Conservation (phyloP, 1,140 invertebrate genomes). For the Drosophila arawakana region DNA sequence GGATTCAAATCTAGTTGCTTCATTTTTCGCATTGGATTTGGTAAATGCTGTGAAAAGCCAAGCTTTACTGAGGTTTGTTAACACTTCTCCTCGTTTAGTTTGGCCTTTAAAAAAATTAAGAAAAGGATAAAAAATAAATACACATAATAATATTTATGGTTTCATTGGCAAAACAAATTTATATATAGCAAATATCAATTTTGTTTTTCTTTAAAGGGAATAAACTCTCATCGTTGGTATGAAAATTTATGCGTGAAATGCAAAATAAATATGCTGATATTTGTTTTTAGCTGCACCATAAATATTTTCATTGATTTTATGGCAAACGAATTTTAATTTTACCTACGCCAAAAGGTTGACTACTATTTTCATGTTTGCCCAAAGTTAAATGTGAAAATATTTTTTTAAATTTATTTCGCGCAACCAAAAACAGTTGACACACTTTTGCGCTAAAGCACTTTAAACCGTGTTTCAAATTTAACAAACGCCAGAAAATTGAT, state of each 20-base stretch:
- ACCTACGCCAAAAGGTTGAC: slow-evolving; percentile 15
- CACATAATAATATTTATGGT: slow-evolving; percentile 25
- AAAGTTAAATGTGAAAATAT: slow-evolving; percentile 9
- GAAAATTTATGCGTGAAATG: slow-evolving; percentile 56
- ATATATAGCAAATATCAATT: slow-evolving; percentile 5
- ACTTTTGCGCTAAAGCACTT: background rate
- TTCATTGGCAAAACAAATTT: slow-evolving; percentile 4
- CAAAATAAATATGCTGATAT: slow-evolving; percentile 61
- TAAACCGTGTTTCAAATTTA: background rate
- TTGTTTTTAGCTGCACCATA: slow-evolving; percentile 47
- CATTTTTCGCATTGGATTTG: slow-evolving; percentile 29
- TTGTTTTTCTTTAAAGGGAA: slow-evolving; percentile 37
- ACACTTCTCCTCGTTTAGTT: slow-evolving; percentile 46
- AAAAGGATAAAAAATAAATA: slow-evolving; percentile 21
- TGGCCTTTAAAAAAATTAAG: slow-evolving; percentile 23
- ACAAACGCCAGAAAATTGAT: background rate
- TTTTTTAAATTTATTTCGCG: slow-evolving; percentile 20
- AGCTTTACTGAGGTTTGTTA: slow-evolving; percentile 18
- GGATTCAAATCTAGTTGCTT: slow-evolving; percentile 2
- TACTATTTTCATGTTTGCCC: slow-evolving; percentile 12
- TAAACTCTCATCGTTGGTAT: slow-evolving; percentile 16
- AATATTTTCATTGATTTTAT: slow-evolving; percentile 74
- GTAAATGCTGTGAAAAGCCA: slow-evolving; percentile 14
- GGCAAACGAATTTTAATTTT: slow-evolving; percentile 58
- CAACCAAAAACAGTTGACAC: slow-evolving; percentile 12